Conservation (phyloP, 2,113 vertebrate species). For the Cyanoderma ruficeps region DNA sequence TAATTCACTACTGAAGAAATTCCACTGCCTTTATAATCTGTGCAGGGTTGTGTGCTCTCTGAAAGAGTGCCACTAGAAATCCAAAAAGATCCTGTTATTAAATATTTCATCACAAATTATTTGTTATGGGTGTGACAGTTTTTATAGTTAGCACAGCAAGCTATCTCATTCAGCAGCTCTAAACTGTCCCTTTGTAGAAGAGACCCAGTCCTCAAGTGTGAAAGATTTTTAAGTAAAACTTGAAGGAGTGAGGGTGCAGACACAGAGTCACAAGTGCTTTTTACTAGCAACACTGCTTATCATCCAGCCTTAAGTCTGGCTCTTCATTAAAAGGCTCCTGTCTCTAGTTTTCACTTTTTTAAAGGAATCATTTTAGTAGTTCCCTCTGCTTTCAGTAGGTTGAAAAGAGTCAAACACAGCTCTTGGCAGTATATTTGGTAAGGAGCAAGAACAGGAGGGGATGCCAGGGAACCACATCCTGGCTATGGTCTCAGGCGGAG, state of each 20-base stretch:
- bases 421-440: background rate
- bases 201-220: background rate
- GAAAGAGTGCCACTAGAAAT: constrained; percentile 19
- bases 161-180: background rate
- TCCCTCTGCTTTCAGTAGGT: background rate
- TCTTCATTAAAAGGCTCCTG: background rate
- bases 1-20: constrained; percentile 21
- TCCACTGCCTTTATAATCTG: background rate
- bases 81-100: constrained; percentile 40
- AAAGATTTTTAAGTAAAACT: background rate
- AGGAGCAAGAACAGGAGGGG: background rate
- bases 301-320: background rate
- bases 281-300: background rate
- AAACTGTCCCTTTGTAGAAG: background rate
- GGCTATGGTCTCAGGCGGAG: background rate
- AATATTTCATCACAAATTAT: constrained; percentile 63
- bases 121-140: constrained; percentile 41
- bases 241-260: background rate
- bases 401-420: background rate
- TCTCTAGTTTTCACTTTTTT: background rate
- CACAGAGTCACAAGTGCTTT: background rate
- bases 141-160: background rate
- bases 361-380: background rate
- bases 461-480: background rate
- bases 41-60: background rate